Conservation (phyloP, 1,140 invertebrate genomes). For the Solenopsis invicta region DNA sequence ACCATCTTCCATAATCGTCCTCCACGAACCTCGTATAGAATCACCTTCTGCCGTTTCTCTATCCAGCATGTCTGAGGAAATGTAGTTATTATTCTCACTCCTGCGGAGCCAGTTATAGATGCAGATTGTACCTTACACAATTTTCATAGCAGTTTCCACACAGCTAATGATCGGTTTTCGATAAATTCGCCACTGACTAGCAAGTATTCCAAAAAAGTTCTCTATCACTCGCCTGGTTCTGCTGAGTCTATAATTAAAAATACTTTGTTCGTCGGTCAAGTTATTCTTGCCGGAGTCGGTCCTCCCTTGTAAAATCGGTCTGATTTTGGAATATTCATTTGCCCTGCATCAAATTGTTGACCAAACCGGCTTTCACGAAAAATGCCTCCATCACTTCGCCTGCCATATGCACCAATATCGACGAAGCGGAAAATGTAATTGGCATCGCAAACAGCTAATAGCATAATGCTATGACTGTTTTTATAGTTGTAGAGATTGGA, state of each 20-base stretch:
- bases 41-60: no score
- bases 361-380: not conserved
- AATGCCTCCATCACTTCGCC: not conserved
- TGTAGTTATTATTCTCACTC: no score
- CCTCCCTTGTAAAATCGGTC: no score
- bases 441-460: no score
- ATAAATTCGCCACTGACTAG: slow-evolving; percentile 1
- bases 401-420: slow-evolving; percentile 1
- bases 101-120: not conserved
- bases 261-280: no score
- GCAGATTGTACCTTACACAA: not conserved
- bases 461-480: not conserved
- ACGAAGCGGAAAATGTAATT: not conserved
- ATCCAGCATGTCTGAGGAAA: no score
- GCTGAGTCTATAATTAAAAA: slow-evolving; percentile 4
- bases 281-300: not conserved
- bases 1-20: no score
- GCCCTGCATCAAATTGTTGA: no score
- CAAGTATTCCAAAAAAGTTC: not conserved
- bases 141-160: not conserved
- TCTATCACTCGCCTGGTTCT: slow-evolving; percentile 13
- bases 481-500: slow-evolving; percentile 9
- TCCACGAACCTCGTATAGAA: no score
- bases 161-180: not conserved
- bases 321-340: no score